These are phyloP conservation scores for Zaprionus tsacasi DNA, from an alignment of 1,140 invertebrate genomes.

Conservation along the genomic window DNA sequence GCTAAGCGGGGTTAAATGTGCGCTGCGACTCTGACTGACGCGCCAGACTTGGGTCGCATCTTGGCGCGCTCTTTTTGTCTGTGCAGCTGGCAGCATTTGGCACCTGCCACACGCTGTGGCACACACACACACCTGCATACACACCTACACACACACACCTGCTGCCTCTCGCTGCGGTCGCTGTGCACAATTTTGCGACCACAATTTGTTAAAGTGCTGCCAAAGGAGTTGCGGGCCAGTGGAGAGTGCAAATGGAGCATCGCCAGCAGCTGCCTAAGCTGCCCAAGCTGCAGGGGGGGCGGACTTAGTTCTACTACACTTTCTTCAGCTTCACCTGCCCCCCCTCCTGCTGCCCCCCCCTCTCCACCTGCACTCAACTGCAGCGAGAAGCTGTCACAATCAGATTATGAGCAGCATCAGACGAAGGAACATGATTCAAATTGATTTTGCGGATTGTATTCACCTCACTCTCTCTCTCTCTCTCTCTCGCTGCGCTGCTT, in stretches of 20 bases:
- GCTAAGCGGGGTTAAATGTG: constrained; percentile 56
- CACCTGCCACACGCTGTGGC: background rate
- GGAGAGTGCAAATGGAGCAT: constrained; percentile 17
- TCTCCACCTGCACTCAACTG: background rate
- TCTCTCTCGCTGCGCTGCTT: background rate
- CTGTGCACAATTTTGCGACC: constrained; percentile 29
- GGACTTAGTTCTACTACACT: background rate
- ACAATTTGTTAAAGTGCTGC: constrained; percentile 72
- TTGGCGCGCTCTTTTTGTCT: constrained; percentile 54
- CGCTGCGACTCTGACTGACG: constrained; percentile 65
- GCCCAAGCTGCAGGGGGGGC: background rate
- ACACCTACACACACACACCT: background rate
- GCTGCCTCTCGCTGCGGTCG: constrained; percentile 8
- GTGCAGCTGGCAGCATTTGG: constrained; percentile 21
- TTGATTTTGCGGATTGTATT: constrained; percentile 2
- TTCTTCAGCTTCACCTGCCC: background rate
- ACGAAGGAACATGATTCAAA: background rate
- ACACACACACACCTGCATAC: background rate
- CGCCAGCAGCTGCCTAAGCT: background rate
- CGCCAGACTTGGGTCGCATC: constrained; percentile 58
- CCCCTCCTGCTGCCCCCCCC: too few relatives aligned
- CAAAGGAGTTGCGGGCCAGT: constrained; percentile 30
- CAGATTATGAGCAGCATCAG: constrained; percentile 16
- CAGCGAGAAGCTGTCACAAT: constrained; percentile 11
- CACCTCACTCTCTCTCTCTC: background rate